These are phyloP conservation scores for Pyrocephalus nanus DNA, from an alignment of 2,797 vertebrate genomes.

Conservation along the genomic window DNA sequence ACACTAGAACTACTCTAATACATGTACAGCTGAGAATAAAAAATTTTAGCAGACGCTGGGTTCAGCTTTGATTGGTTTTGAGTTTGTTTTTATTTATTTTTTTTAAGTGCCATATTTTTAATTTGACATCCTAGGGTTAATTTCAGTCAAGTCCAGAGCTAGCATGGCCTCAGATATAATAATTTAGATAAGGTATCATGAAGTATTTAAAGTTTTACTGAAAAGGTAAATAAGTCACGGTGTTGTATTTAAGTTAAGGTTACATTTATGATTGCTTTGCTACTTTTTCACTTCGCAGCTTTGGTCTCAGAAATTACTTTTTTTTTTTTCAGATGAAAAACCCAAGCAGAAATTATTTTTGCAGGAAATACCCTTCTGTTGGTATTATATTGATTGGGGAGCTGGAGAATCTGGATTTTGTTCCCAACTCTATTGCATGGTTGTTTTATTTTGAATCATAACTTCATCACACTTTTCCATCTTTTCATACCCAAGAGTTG, in stretches of 20 bases:
- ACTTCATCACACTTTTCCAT: not conserved
- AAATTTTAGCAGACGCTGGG: not conserved
- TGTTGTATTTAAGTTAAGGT: not conserved
- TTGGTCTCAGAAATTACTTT: not conserved
- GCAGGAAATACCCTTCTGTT: not conserved
- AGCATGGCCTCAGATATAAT: not conserved
- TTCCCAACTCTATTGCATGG: not conserved
- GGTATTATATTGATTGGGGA: not conserved
- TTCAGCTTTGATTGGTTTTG: rapidly evolving
- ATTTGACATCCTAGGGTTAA: not conserved
- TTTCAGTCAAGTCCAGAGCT: not conserved
- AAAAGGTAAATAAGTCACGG: not conserved
- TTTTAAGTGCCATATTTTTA: not conserved
- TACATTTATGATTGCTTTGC: not conserved
- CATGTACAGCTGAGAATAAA: not conserved
- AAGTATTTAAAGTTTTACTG: not conserved
- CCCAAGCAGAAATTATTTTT: not conserved
- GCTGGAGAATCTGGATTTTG: not conserved
- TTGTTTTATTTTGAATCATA: not conserved
- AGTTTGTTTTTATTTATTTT: not conserved
- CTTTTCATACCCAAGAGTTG: not conserved
- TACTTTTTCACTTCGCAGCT: not conserved
- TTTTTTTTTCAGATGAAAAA: not conserved
- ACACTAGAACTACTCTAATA: not conserved
- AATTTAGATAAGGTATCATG: not conserved